Conservation (phyloP, 2,797 vertebrate species). For the Poeciliopsis turneri region DNA sequence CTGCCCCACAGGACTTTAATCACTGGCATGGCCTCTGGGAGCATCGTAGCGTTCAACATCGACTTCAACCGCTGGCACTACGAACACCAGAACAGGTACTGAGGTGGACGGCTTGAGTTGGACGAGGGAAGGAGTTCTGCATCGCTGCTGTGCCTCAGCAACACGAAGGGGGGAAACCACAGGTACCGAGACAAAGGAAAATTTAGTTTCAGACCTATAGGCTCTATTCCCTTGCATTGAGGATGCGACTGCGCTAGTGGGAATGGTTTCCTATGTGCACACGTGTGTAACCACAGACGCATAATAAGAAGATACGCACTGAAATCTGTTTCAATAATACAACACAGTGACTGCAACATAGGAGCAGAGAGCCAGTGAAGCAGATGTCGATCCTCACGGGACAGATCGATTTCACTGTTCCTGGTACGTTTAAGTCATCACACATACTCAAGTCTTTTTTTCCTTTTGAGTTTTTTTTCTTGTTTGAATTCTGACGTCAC, state of each 20-base stretch:
- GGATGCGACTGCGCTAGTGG: constrained; percentile 52
- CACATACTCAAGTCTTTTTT: constrained; percentile 55
- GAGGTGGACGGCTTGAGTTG: constrained; percentile 67
- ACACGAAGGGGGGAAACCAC: constrained; percentile 35
- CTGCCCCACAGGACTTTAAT: constrained; percentile 89
- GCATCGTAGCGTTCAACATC: constrained; percentile 99
- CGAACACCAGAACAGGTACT: constrained; percentile 99
- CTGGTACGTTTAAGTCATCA: constrained; percentile 67
- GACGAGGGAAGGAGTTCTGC: constrained; percentile 39
- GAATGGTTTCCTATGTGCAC: constrained; percentile 56
- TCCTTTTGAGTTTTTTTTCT: constrained; percentile 7
- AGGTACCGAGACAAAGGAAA: constrained; percentile 57
- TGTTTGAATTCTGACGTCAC: constrained; percentile 23
- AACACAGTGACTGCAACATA: constrained; percentile 56
- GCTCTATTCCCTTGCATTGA: constrained; percentile 55
- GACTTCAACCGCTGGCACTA: constrained; percentile 99
- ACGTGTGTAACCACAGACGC: constrained; percentile 64
- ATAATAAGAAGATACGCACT: constrained; percentile 64
- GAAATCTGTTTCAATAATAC: constrained; percentile 61
- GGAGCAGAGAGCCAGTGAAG: constrained; percentile 47
- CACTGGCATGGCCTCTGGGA: constrained; percentile 99
- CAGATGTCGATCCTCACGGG: constrained; percentile 58
- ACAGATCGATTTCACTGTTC: constrained; percentile 52
- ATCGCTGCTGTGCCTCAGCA: constrained; percentile 61
- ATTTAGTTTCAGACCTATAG: constrained; percentile 50